Evolutionary conservation across 1,140 invertebrate species (phyloP), one percentile per base, ranked within the genome.

Genomic region (Trachelipus rathkii): DNA sequence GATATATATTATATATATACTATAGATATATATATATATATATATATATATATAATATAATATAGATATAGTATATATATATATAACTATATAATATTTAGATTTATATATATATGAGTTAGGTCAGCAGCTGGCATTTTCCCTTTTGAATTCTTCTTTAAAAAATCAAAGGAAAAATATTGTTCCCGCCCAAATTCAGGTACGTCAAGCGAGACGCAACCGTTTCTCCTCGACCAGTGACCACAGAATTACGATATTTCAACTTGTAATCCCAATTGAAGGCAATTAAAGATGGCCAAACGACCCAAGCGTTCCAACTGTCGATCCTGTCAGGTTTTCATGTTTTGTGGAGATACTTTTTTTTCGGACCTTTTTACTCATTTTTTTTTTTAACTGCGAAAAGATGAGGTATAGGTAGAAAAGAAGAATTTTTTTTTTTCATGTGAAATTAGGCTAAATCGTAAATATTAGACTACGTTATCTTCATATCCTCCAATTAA

Each of bases 131-230:
- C n/a, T n/a, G n/a, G n/a, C n/a, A n/a, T n/a, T n/a, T n/a, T n/a
- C n/a, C n/a, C n/a, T n/a, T n/a, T n/a, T n/a, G n/a, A 33, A 33
- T 33, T 33, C 33, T 33, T 33, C 2, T 33, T 33, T n/a, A 33
- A 33, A n/a, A 60, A 60, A 60, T 60, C 2, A 2, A 3, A 8
- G 19, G 1, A 19, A 60, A 60, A 60, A 19, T 15, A 60, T 60
- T 60, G 19, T 8, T 60, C 50, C 50, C 50, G 50, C 50, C 50
- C 19, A 60, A 60, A 60, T 60, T 60, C 50, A 60, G 50, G 50
- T 60, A 60, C 19, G 50, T 19, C 50, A n/a, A 1, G 50, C 2
- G 11, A 8, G n/a, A n/a, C n/a, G n/a, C n/a, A n/a, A n/a, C n/a
- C n/a, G n/a, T n/a, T n/a, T n/a, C n/a, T n/a, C n/a, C n/a, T n/a